Base-by-base conservation (phyloP, 2,888 invertebrate genomes). In the Napeogenes inachia region DNA sequence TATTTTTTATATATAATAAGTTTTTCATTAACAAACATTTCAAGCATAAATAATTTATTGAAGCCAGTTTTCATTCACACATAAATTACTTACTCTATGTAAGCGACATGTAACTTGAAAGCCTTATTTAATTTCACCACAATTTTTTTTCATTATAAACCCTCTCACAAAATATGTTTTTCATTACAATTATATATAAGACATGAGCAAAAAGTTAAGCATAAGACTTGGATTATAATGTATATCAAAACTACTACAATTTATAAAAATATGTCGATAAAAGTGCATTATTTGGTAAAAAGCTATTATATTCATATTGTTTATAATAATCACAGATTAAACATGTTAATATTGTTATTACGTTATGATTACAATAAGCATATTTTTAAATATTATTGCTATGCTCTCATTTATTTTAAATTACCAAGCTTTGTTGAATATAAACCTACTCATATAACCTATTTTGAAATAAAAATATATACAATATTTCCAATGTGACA, bases 121-220 rank as follows among this genome's bases (percentile, higher is more conserved):
- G 62, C 67, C 59, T 63, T 46, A 56, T 63, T 65, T 42, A 71
- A 73, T 61, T 68, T 70, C 57, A 61, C 32, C 38, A 42, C 42
- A 42, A 42, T 42, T 42, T 10, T n/a, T 10, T 42, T 35, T 57
- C 42, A 42, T 68, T 75, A 74, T 81, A 85, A 82, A 85, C 77
- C 76, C 69, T 77, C 74, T 77, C 74, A 73, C 75, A 85, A 87
- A 85, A 86, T 85, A 84, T 79, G 70, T 74, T 68, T 73, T 73
- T 74, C 75, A 71, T 68, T 68, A 70, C 74, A 69, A 54, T 57
- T 56, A 63, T 21, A 55, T 38, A 35, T 54, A 42, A 54, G 38
- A 65, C 57, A 65, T 62, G 63, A 66, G 63, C 65, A 64, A 56
- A 45, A 50, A 45, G 4, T 54, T 54, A 54, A 50, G 50, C 50